A percentile compares a stretch with the other conserved stretches of the same genome.
These are phyloP conservation scores for Actinia equina DNA, from an alignment of 64 coral and sea anemone species.

Conservation along the genomic window DNA sequence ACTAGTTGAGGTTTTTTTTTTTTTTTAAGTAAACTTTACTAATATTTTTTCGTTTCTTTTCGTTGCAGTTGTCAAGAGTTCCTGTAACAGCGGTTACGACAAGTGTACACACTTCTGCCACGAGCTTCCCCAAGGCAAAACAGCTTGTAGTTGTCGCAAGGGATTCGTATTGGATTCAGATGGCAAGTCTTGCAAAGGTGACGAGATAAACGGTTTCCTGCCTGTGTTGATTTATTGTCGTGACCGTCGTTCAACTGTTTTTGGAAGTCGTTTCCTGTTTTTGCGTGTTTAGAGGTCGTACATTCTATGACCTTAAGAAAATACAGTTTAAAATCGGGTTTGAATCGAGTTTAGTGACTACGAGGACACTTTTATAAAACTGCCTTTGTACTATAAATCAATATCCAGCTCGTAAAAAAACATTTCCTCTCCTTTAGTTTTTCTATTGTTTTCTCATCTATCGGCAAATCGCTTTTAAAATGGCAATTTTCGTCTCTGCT, in stretches of 20 bases:
- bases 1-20: too few relatives aligned
- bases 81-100: slow-evolving; percentile 68
- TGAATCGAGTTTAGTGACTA: neutral
- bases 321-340: neutral
- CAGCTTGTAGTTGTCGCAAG: slow-evolving; percentile 63
- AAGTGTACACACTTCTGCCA: slow-evolving; percentile 76
- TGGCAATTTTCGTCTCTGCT: neutral
- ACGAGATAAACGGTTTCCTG: neutral
- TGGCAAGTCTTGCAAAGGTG: slow-evolving; percentile 67
- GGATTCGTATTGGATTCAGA: slow-evolving; percentile 53
- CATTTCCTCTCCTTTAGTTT: too few relatives aligned
- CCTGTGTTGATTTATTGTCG: neutral
- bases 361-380: neutral
- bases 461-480: neutral
- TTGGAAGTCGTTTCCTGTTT: neutral
- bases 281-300: neutral
- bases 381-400: neutral
- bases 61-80: slow-evolving; percentile 72
- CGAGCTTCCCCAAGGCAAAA: slow-evolving; percentile 51
- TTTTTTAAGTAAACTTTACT: neutral
- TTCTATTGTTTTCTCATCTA: too few relatives aligned
- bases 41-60: neutral
- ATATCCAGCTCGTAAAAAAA: too few relatives aligned
- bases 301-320: neutral
- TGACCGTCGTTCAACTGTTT: neutral